A percentile compares a stretch with the other conserved stretches of the same genome.
These are phyloP conservation scores for Lagorchestes hirsutus DNA, from an alignment of 2,797 vertebrate genomes.

Conservation along the genomic window DNA sequence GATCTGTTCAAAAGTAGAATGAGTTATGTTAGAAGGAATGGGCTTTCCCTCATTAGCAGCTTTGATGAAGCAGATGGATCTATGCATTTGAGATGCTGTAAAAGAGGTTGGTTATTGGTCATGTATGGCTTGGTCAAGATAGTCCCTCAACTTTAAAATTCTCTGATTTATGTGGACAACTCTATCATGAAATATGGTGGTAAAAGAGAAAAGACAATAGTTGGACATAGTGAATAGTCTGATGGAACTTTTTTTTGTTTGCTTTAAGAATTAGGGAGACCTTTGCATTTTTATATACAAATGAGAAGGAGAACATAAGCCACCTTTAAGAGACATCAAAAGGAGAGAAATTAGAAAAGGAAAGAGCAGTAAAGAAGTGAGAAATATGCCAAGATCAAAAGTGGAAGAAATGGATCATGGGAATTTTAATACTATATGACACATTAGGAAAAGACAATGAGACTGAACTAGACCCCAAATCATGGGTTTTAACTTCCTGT, in stretches of 20 bases:
- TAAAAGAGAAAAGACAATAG: neutral
- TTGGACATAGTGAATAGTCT: neutral
- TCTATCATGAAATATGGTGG: neutral
- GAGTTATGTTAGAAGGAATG: neutral
- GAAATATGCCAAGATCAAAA: neutral
- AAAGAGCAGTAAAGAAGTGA: neutral
- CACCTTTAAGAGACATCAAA: neutral
- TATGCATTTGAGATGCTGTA: too few relatives aligned
- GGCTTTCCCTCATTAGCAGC: neutral
- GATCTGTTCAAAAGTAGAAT: neutral
- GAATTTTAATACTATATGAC: neutral
- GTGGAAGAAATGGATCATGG: neutral
- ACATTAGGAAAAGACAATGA: neutral
- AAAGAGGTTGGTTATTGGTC: too few relatives aligned
- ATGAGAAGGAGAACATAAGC: neutral
- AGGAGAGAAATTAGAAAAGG: neutral
- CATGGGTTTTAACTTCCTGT: neutral
- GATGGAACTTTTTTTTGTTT: neutral
- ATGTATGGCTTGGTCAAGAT: too few relatives aligned
- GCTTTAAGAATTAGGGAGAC: neutral
- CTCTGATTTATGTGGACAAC: neutral
- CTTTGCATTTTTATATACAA: neutral
- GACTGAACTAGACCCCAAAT: neutral
- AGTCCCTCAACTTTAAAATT: neutral
- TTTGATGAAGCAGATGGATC: neutral